A percentile compares a stretch with the other conserved stretches of the same genome.
Conservation (phyloP, 2,888 invertebrate genomes). For the Ernsta delagoae region DNA sequence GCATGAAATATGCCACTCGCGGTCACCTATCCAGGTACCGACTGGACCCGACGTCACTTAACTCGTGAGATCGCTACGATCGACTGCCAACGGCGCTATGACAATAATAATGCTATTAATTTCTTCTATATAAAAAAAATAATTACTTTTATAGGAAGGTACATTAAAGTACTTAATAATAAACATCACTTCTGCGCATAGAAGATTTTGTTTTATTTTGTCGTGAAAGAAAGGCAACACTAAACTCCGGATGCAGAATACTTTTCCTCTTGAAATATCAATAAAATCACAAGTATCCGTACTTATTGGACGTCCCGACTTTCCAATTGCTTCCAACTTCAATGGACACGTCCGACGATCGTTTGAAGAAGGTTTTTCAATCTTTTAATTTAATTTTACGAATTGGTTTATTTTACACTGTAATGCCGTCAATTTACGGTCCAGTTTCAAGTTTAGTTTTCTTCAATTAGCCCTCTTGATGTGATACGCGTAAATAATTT, state of each 20-base stretch:
- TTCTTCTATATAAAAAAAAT: too few species aligned
- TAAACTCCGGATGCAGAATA: neutral
- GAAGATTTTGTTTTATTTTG: neutral
- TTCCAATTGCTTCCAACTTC: slow-evolving; percentile 11
- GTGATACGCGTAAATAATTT: too few species aligned
- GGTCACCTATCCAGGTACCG: too few species aligned
- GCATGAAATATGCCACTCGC: too few species aligned
- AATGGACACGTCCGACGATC: slow-evolving; percentile 20
- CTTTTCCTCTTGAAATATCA: slow-evolving; percentile 20
- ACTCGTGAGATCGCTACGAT: too few species aligned
- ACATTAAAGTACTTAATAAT: too few species aligned
- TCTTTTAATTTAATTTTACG: slow-evolving; percentile 20
- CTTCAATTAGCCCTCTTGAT: neutral
- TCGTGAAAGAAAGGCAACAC: neutral
- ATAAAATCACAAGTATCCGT: slow-evolving; percentile 21
- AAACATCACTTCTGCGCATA: too few species aligned
- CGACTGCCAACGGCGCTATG: too few species aligned
- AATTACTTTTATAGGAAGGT: too few species aligned
- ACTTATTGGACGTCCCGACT: slow-evolving; percentile 21
- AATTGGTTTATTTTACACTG: slow-evolving; percentile 1
- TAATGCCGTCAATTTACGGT: neutral
- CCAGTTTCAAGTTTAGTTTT: neutral
- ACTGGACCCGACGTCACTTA: too few species aligned
- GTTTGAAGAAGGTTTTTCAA: slow-evolving; percentile 6
- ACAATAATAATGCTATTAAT: too few species aligned